Percentiles rank a stretch among this genome's conserved stretches.
Evolutionary conservation across 2,113 vertebrate species (phyloP).

Genomic region (Lasiurus cinereus): DNA sequence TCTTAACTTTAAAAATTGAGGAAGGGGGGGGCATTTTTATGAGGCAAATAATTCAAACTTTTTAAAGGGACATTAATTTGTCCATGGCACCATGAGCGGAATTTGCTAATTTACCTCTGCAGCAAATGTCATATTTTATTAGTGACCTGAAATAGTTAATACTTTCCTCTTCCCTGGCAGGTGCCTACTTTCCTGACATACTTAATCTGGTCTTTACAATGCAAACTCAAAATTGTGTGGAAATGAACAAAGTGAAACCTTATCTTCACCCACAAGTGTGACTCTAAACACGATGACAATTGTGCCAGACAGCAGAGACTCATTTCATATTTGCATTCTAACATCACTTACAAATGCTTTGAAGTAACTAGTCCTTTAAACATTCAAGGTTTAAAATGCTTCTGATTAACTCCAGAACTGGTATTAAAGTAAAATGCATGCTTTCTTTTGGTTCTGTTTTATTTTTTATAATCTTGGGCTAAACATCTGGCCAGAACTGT

Average conservation of each 20-base stretch:
- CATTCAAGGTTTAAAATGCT: constrained; percentile 43
- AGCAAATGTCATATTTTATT: constrained; percentile 4
- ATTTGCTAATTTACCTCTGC: constrained; percentile 43
- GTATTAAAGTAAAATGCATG: constrained; percentile 63
- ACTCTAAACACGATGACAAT: constrained; percentile 3
- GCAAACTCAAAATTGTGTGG: background rate
- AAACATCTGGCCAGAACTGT: constrained; percentile 1
- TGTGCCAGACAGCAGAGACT: background rate
- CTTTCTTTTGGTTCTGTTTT: constrained; percentile 52
- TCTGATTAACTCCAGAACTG: constrained; percentile 46
- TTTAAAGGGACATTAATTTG: constrained; percentile 2
- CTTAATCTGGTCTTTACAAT: constrained; percentile 19
- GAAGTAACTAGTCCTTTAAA: constrained; percentile 48
- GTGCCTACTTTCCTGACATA: constrained; percentile 7
- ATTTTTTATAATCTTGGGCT: constrained; percentile 26
- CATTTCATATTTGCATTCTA: constrained; percentile 36
- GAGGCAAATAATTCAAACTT: background rate
- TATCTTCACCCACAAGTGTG: background rate
- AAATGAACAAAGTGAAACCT: constrained; percentile 60
- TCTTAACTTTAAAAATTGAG: background rate
- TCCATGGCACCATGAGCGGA: background rate
- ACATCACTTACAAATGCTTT: constrained; percentile 38
- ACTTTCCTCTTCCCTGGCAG: background rate
- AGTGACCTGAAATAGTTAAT: background rate
- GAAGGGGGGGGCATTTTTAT: background rate